Evolutionary conservation across 2,888 invertebrate species (phyloP).

Genomic region (Cryptus armator): DNA sequence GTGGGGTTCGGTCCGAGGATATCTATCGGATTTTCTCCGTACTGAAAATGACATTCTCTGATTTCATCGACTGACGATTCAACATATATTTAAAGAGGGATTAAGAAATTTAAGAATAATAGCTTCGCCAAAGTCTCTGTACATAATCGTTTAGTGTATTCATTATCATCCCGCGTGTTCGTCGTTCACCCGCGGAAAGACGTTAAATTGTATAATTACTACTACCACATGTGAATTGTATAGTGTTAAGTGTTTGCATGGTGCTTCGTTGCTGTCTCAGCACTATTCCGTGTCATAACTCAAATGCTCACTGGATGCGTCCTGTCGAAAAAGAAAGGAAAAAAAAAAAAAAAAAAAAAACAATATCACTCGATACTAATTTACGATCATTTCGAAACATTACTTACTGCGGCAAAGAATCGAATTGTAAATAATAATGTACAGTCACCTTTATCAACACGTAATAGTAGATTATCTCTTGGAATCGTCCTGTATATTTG

Average conservation of each 20-base stretch:
- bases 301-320: constrained; percentile 59
- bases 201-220: constrained; percentile 62
- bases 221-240: constrained; percentile 64
- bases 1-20: constrained; percentile 17
- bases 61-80: constrained; percentile 2
- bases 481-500: constrained; percentile 55
- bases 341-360: not conserved
- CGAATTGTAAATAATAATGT: constrained; percentile 69
- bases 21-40: not conserved
- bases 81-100: constrained; percentile 13
- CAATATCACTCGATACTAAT: constrained; percentile 62
- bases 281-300: constrained; percentile 68
- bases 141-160: constrained; percentile 65
- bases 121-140: constrained; percentile 63
- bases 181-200: constrained; percentile 52
- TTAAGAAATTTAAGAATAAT: constrained; percentile 31
- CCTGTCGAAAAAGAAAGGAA: constrained; percentile 8
- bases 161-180: constrained; percentile 45
- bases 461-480: constrained; percentile 56
- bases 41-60: constrained; percentile 9
- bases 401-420: constrained; percentile 40
- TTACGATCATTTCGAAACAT: constrained; percentile 50
- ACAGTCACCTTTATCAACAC: constrained; percentile 61
- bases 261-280: constrained; percentile 68
- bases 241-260: constrained; percentile 67